These are phyloP conservation scores for Mesoligia furuncula DNA, from an alignment of 2,888 invertebrate genomes.

Conservation along the genomic window DNA sequence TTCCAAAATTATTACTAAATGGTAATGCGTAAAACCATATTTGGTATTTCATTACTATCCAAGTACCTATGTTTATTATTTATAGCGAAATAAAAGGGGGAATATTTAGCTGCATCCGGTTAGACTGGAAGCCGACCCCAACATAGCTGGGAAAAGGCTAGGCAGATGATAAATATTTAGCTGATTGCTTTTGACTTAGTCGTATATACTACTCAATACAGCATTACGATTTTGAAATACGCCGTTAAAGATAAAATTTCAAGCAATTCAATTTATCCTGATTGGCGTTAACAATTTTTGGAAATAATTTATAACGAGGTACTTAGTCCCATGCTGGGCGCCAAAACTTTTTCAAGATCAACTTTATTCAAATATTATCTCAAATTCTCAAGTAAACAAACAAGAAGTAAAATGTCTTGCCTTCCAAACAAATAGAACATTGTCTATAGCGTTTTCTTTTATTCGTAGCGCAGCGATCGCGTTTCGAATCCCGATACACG, in stretches of 20 bases:
- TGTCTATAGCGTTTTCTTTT: slow-evolving; percentile 75
- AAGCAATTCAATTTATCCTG: background rate
- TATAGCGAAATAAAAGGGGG: background rate
- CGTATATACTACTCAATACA: background rate
- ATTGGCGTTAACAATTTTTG: background rate
- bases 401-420: slow-evolving; percentile 9
- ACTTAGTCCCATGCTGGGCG: slow-evolving; percentile 39
- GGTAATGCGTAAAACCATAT: background rate
- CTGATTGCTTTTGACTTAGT: slow-evolving; percentile 10
- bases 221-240: background rate
- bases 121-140: too few relatives aligned
- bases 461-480: slow-evolving; percentile 71
- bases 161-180: too few relatives aligned
- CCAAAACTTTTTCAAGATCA: slow-evolving; percentile 15
- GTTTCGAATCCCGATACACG: slow-evolving; percentile 80
- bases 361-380: background rate
- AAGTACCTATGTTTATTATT: background rate
- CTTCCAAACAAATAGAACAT: slow-evolving; percentile 63
- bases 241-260: background rate
- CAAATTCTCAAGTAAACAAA: background rate
- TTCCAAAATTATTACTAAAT: background rate
- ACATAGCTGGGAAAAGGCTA: too few relatives aligned
- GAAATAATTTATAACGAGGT: background rate
- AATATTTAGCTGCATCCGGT: background rate
- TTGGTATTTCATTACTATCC: background rate